Base-by-base conservation (phyloP, 2,888 invertebrate genomes). In the Sicus ferrugineus region DNA sequence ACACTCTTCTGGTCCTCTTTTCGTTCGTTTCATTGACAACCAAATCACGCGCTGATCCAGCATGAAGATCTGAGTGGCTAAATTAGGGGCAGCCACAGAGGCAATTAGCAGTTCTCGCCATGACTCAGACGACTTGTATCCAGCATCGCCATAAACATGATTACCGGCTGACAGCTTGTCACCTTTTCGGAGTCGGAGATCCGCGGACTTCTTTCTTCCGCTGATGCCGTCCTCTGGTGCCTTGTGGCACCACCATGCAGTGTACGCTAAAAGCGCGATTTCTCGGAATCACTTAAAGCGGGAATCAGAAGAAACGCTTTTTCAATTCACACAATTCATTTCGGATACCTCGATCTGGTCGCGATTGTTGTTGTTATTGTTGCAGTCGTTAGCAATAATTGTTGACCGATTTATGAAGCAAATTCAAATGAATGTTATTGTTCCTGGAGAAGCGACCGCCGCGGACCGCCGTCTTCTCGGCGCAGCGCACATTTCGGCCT, bases 371-470 rank as follows among this genome's bases (percentile, higher is more conserved):
- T 21, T 11, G 75, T 79, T 77, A 76, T 78, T 79, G 76, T 46
- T 16, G 26, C 28, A 9, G 23, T 30, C 16, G 65, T 23, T 48
- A 65, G 31, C 21, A 64, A 65, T 69, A 79, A 80, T 79, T 80
- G 70, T 48, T 63, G 70, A 66, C 72, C 74, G 79, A 78, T 81
- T 81, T 80, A 81, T 80, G 79, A 75, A 75, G 75, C 73, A 75
- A 77, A 80, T 78, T 77, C 78, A 76, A 78, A 81, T 75, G 79
- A 74, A 78, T 81, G 77, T 79, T 81, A 79, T 76, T 77, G 79
- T 75, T 81, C 80, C 81, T 71, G 67, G 72, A 71, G 80, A 81
- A 78, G 56, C 58, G 28, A 48, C 42, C 34, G 62, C 21, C 26
- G n/a, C n/a, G 38, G 28, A 11, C 7, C 42, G 30, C 9, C n/a